Evolutionary conservation across 2,797 vertebrate species (phyloP), one percentile per base, ranked within the genome.

Genomic region (Meda fulgida): DNA sequence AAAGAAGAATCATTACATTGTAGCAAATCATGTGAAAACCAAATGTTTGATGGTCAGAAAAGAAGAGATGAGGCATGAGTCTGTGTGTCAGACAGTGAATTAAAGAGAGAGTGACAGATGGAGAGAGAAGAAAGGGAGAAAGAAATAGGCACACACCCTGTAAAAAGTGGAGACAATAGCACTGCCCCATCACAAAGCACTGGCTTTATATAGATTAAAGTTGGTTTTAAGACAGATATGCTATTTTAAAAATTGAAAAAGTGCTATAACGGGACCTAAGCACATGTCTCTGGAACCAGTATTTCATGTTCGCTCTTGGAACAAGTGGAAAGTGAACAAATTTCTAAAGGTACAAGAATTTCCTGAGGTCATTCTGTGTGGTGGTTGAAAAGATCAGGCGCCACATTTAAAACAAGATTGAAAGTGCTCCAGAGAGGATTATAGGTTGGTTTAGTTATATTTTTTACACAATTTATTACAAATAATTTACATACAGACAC

Each of bases 101-200:
- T 46, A 78, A 51, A 86, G 69, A 84, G 6, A 79, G 60, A 84
- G 76, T 48, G 76, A 84, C 51, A 80, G 85, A 36, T 31, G 31
- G 40, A 73, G 31, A 86, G 86, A 69, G 86, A 89, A 82, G 85
- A 89, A 85, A 90, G 90, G 89, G 84, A 89, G 90, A 80, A 89
- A 87, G 90, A 91, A 89, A 84, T 87, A 91, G 88, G 85, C 36
- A 81, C 55, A 78, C 60, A 67, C 31, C 75, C 51, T 84, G 66
- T 53, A 78, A 71, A 78, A 18, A 78, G 19, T 76, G n/a, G 19
- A 75, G 65, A 78, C n/a, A 60, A 78, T 7, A 46, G 46, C 46
- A 46, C n/a, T 3, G 2, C 23, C 43, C 36, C 11, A 26, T 60
- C 14, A 71, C 60, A 63, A 58, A 73, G 48, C 8, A 26, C 14